Conservation (phyloP, 2,797 vertebrate genomes). For the Coregonus sp. region DNA sequence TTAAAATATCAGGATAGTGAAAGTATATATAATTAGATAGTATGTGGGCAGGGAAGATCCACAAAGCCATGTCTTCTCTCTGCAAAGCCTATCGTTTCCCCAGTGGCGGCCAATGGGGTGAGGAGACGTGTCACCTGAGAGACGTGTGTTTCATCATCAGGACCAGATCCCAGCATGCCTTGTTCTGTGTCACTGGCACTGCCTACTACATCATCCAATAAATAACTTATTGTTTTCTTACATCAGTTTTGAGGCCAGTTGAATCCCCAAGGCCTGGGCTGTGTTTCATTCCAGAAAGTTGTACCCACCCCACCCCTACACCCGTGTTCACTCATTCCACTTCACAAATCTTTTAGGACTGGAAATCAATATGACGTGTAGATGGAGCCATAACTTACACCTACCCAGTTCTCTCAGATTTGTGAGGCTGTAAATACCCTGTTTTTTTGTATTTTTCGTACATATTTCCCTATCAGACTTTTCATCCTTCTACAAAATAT, state of each 20-base stretch:
- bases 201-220: no score
- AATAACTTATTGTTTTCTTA: no score
- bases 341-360: neutral
- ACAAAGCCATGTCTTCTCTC: no score
- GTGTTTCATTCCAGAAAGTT: neutral
- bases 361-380: neutral
- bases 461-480: no score
- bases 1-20: neutral
- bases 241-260: no score
- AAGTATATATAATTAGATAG: neutral
- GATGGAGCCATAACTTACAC: neutral
- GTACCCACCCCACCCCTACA: neutral
- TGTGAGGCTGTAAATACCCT: neutral
- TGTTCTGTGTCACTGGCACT: neutral
- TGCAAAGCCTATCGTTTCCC: neutral
- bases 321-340: neutral
- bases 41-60: no score
- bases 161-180: neutral
- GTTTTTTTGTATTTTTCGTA: no score
- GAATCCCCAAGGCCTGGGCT: neutral
- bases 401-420: neutral
- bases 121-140: neutral
- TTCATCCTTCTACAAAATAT: no score
- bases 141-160: neutral
- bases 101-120: neutral